These are phyloP conservation scores for Helicoverpa assulta DNA, from an alignment of 2,888 invertebrate genomes.

Conservation along the genomic window DNA sequence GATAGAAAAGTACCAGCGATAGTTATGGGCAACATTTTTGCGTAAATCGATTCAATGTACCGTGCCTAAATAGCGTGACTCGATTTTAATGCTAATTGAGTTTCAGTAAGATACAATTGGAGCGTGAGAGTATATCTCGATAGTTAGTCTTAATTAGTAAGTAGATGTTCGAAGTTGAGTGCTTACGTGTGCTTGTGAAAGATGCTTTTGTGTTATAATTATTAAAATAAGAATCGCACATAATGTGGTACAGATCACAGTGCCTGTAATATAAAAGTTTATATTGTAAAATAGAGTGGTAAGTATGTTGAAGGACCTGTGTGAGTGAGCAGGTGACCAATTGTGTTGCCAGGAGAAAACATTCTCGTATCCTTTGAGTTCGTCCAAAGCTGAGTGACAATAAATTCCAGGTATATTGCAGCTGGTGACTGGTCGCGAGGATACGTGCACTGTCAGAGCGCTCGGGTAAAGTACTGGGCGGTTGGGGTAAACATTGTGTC, in stretches of 20 bases:
- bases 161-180: constrained; percentile 44
- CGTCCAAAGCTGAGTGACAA: constrained; percentile 24
- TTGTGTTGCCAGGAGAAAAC: constrained; percentile 18
- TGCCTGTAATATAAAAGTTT: background rate
- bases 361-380: constrained; percentile 16
- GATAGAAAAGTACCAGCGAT: constrained; percentile 78
- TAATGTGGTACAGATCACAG: constrained; percentile 9
- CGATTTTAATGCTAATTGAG: constrained; percentile 72
- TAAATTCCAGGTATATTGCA: constrained; percentile 38
- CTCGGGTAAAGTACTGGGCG: constrained; percentile 62
- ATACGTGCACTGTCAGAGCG: constrained; percentile 64
- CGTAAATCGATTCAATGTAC: constrained; percentile 76
- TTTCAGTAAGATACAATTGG: constrained; percentile 70
- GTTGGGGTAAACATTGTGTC: constrained; percentile 50
- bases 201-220: constrained; percentile 22
- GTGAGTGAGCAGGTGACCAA: background rate
- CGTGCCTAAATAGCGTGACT: constrained; percentile 66
- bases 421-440: constrained; percentile 50
- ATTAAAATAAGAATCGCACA: background rate
- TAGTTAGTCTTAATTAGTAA: constrained; percentile 64
- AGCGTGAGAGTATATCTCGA: constrained; percentile 75
- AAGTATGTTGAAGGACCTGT: constrained; percentile 14
- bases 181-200: constrained; percentile 44
- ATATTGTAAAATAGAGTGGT: background rate
- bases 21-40: constrained; percentile 70